These are phyloP conservation scores for Gastrophryne carolinensis DNA, from an alignment of 2,797 vertebrate species.

Conservation along the genomic window DNA sequence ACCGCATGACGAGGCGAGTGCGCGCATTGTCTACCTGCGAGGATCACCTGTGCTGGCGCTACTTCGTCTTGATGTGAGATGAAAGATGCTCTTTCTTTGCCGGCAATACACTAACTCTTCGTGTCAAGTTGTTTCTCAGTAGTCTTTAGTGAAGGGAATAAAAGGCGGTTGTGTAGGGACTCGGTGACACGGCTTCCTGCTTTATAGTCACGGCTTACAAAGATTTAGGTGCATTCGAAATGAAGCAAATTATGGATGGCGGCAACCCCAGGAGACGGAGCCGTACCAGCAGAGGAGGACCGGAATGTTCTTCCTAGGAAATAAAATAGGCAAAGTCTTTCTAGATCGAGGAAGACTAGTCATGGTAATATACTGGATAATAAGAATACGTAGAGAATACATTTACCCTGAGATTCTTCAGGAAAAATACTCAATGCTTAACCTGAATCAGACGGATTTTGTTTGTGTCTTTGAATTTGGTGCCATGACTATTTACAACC, in stretches of 20 bases:
- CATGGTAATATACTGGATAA: too few species aligned
- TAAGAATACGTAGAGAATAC: too few species aligned
- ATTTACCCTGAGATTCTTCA: too few species aligned
- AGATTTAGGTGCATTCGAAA: constrained; percentile 17
- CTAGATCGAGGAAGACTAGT: too few species aligned
- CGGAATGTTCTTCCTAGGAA: not conserved
- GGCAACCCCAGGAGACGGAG: not conserved
- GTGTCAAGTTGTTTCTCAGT: not conserved
- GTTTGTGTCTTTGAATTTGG: too few species aligned
- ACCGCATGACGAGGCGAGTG: not conserved
- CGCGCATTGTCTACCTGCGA: not conserved
- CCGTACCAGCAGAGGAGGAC: not conserved
- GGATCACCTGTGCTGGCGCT: not conserved
- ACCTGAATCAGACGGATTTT: too few species aligned
- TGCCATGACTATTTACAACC: too few species aligned
- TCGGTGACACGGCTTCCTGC: not conserved
- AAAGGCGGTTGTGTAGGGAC: not conserved
- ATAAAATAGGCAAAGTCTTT: not conserved
- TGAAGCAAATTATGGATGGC: constrained; percentile 18
- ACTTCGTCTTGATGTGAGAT: constrained; percentile 16
- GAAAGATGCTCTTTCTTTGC: not conserved
- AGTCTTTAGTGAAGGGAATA: not conserved
- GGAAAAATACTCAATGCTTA: not conserved
- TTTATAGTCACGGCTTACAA: constrained; percentile 15
- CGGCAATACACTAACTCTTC: constrained; percentile 20